These are phyloP conservation scores for Takifugu flavidus DNA, from an alignment of 2,113 vertebrate species.

Conservation along the genomic window DNA sequence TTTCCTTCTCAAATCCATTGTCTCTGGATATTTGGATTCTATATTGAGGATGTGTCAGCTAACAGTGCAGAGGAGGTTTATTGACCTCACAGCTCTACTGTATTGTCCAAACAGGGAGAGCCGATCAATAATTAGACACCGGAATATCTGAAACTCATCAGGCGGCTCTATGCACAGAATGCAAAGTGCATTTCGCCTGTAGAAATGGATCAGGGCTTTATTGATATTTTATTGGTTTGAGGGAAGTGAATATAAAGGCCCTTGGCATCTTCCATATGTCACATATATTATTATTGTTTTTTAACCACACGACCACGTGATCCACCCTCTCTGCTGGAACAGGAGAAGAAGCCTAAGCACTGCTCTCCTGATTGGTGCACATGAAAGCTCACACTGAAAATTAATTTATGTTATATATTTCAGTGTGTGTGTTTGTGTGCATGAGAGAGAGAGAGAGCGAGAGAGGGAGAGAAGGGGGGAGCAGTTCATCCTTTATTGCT, in stretches of 20 bases:
- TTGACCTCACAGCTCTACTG: slow-evolving; percentile 52
- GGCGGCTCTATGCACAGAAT: slow-evolving; percentile 55
- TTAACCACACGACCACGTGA: slow-evolving; percentile 33
- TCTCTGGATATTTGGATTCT: slow-evolving; percentile 31
- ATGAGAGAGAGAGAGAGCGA: slow-evolving; percentile 6
- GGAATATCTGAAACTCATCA: slow-evolving; percentile 63
- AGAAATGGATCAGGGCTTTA: slow-evolving; percentile 47
- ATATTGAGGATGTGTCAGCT: slow-evolving; percentile 36
- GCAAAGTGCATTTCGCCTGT: slow-evolving; percentile 60
- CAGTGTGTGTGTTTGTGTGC: not conserved
- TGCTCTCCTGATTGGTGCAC: slow-evolving; percentile 11
- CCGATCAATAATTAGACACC: slow-evolving; percentile 65
- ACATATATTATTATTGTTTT: slow-evolving; percentile 17
- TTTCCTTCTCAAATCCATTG: not conserved
- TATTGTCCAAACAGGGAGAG: slow-evolving; percentile 47
- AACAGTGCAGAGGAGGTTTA: slow-evolving; percentile 40
- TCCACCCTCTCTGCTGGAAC: slow-evolving; percentile 23
- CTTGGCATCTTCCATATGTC: slow-evolving; percentile 48
- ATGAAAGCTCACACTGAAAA: slow-evolving; percentile 21
- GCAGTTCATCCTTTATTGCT: slow-evolving; percentile 78
- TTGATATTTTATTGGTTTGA: slow-evolving; percentile 54
- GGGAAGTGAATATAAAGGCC: slow-evolving; percentile 42
- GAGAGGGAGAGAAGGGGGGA: slow-evolving; percentile 50
- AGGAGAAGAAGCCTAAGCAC: slow-evolving; percentile 20
- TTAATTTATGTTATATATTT: not conserved